Percentiles rank a stretch among this genome's conserved stretches.
These are phyloP conservation scores for Pteropus alecto DNA, from an alignment of 2,113 vertebrate species.

Conservation along the genomic window DNA sequence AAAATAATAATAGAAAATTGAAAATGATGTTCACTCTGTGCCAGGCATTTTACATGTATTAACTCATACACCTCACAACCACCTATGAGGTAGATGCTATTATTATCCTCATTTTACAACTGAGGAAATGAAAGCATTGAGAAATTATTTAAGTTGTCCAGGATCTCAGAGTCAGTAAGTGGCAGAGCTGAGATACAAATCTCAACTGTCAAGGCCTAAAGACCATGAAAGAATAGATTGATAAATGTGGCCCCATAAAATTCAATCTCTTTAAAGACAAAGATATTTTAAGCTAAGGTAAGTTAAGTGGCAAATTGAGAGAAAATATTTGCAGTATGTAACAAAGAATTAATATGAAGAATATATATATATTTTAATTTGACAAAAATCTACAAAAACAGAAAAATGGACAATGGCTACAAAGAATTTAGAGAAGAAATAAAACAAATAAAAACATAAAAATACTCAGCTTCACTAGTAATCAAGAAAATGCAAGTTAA, in stretches of 20 bases:
- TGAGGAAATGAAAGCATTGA: background rate
- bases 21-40: background rate
- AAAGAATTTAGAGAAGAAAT: slow-evolving; percentile 1
- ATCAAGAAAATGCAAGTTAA: slow-evolving; percentile 27
- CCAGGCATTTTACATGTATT: background rate
- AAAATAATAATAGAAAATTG: background rate
- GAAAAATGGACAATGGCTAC: background rate
- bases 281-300: background rate
- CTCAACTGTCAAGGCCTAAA: background rate
- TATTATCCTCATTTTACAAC: background rate
- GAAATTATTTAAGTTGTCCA: background rate
- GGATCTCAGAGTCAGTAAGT: background rate
- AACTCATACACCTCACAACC: background rate
- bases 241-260: background rate
- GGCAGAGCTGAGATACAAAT: background rate
- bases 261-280: background rate
- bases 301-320: background rate
- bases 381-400: slow-evolving; percentile 25
- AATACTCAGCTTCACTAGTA: background rate
- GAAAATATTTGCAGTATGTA: background rate
- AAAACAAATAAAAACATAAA: background rate
- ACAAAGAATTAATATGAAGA: slow-evolving; percentile 15
- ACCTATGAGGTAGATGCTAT: background rate
- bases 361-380: background rate
- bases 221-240: background rate